Conservation (phyloP, 2,113 vertebrate species). For the Myxocyprinus asiaticus region DNA sequence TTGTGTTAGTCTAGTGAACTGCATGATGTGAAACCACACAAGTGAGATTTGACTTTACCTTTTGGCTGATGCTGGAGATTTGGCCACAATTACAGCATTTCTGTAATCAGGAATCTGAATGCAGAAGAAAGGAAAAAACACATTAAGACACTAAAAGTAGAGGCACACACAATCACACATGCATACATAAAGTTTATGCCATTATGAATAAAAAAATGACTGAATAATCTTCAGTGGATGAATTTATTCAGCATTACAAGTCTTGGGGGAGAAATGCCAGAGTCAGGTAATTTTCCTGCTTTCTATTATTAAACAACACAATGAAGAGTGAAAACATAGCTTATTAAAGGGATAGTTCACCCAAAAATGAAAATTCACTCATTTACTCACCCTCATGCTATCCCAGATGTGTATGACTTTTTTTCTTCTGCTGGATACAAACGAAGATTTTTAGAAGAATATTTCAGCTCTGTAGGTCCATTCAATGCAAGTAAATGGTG, state of each 20-base stretch:
- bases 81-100: conserved; percentile 98
- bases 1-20: too few relatives aligned
- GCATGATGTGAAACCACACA: not conserved
- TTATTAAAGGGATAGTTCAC: too few relatives aligned
- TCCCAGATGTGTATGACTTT: too few relatives aligned
- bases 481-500: too few relatives aligned
- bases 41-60: conserved; percentile 73
- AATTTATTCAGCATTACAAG: not conserved
- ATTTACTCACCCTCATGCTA: too few relatives aligned
- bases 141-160: too few relatives aligned
- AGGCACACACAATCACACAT: not conserved
- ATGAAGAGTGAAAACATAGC: not conserved
- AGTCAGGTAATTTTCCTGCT: not conserved
- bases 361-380: too few relatives aligned
- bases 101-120: conserved; percentile 95
- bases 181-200: not conserved
- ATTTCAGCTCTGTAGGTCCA: too few relatives aligned
- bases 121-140: not conserved
- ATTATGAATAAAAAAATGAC: conserved; percentile 1
- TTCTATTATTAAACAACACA: not conserved
- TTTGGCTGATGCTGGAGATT: conserved; percentile 96
- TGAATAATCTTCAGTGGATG: not conserved
- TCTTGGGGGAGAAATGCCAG: not conserved
- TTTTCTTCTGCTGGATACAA: too few relatives aligned
- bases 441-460: too few relatives aligned